A percentile compares a stretch with the other conserved stretches of the same genome.
Conservation (phyloP, 1,140 invertebrate species). For the Conus betulinus region DNA sequence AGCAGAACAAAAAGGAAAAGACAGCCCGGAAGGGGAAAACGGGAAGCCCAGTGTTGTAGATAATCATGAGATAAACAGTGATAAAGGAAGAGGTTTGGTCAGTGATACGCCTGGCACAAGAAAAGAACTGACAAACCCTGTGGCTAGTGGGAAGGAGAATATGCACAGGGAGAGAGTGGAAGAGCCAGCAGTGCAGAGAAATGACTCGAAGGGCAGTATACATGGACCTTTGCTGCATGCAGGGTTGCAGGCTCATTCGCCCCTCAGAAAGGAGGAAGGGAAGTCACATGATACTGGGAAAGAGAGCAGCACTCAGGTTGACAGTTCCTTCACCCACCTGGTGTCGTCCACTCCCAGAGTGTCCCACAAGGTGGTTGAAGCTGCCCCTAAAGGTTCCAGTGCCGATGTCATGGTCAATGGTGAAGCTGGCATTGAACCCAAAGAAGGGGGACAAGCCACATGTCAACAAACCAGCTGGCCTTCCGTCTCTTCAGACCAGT, state of each 20-base stretch:
- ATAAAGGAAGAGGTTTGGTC: background rate
- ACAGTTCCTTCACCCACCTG: background rate
- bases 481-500: background rate
- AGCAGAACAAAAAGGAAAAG: constrained; percentile 58
- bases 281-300: no score
- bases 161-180: background rate
- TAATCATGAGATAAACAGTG: background rate
- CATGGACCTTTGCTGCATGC: background rate
- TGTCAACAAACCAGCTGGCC: background rate
- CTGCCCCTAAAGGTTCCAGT: background rate
- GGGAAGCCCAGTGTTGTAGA: background rate
- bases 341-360: background rate
- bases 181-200: background rate
- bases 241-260: background rate
- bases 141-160: background rate
- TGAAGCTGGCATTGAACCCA: background rate
- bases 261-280: background rate
- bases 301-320: background rate
- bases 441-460: background rate
- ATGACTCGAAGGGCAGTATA: background rate
- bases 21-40: background rate
- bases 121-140: background rate
- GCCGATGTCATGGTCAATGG: background rate
- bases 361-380: background rate
- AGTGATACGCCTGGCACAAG: background rate